These are phyloP conservation scores for Chorisops tibialis DNA, from an alignment of 2,888 invertebrate genomes.

Conservation along the genomic window DNA sequence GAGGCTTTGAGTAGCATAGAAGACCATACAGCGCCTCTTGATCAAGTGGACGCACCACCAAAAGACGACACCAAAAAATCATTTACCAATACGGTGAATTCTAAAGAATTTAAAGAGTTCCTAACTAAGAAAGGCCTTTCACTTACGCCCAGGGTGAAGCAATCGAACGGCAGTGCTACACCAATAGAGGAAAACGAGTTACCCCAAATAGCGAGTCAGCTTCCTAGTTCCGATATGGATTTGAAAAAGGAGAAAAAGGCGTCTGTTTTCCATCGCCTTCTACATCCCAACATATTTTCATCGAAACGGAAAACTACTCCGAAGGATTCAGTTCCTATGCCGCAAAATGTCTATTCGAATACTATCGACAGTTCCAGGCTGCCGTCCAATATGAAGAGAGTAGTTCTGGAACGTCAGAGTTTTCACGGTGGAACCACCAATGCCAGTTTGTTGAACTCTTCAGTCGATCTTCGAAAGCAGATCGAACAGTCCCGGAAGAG, in stretches of 20 bases:
- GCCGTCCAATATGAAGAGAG: slow-evolving; percentile 42
- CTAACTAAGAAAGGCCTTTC: slow-evolving; percentile 48
- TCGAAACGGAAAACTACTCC: slow-evolving; percentile 48
- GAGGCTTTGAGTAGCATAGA: slow-evolving; percentile 48
- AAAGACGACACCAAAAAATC: slow-evolving; percentile 33
- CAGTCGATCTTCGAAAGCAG: slow-evolving; percentile 38
- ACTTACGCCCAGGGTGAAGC: slow-evolving; percentile 41
- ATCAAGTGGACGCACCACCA: not conserved
- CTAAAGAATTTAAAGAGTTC: slow-evolving; percentile 50
- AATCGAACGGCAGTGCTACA: slow-evolving; percentile 33
- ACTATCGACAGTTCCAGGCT: slow-evolving; percentile 13
- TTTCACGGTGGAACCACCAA: slow-evolving; percentile 40
- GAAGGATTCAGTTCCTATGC: slow-evolving; percentile 42
- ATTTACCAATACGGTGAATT: slow-evolving; percentile 50
- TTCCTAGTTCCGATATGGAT: not conserved
- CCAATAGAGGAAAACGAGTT: not conserved
- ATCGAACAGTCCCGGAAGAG: slow-evolving; percentile 40
- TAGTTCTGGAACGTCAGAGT: slow-evolving; percentile 46
- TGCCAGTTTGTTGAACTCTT: slow-evolving; percentile 31
- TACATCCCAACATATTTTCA: slow-evolving; percentile 48
- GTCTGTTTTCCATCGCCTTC: slow-evolving; percentile 47
- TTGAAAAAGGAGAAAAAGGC: slow-evolving; percentile 43
- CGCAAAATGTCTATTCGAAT: slow-evolving; percentile 38
- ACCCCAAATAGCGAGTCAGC: slow-evolving; percentile 1
- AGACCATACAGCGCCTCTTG: slow-evolving; percentile 40